These are phyloP conservation scores for Chamaea fasciata DNA, from an alignment of 2,113 vertebrate species.

Conservation along the genomic window DNA sequence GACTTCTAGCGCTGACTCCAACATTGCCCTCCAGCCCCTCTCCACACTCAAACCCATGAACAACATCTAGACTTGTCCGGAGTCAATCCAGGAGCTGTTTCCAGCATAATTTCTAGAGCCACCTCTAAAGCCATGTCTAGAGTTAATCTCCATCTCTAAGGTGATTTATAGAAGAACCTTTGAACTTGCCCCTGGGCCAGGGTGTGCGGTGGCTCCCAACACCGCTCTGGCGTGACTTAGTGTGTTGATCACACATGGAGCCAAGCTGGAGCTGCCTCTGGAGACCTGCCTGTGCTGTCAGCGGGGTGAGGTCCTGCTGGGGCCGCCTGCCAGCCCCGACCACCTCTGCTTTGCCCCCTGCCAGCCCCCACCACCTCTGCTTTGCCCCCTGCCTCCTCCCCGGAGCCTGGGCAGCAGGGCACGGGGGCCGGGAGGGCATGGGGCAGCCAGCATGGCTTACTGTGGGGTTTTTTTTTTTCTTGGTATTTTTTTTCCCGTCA, in stretches of 20 bases:
- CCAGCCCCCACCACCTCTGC: not conserved
- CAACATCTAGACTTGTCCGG: not conserved
- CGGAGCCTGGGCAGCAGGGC: not conserved
- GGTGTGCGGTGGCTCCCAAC: rapidly evolving
- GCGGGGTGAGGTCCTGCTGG: not conserved
- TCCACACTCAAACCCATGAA: not conserved
- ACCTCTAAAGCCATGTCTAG: not conserved
- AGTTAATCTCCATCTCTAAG: not conserved
- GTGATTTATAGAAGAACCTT: not conserved
- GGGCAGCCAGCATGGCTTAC: not conserved
- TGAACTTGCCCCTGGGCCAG: not conserved
- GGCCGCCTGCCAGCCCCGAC: not conserved
- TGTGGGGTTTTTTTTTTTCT: rapidly evolving
- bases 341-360: not conserved
- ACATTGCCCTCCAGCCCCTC: not conserved
- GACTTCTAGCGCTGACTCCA: not conserved
- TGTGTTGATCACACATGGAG: not conserved
- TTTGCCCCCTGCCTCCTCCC: not conserved
- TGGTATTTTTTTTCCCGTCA: not conserved
- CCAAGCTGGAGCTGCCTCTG: not conserved
- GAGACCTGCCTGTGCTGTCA: not conserved
- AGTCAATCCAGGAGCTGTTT: not conserved
- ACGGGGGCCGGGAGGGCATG: not conserved
- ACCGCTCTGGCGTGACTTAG: not conserved
- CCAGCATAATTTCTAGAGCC: not conserved